A percentile compares a stretch with the other conserved stretches of the same genome.
Evolutionary conservation across 2,888 invertebrate genomes (phyloP).

Genomic region (Erynnis tages): DNA sequence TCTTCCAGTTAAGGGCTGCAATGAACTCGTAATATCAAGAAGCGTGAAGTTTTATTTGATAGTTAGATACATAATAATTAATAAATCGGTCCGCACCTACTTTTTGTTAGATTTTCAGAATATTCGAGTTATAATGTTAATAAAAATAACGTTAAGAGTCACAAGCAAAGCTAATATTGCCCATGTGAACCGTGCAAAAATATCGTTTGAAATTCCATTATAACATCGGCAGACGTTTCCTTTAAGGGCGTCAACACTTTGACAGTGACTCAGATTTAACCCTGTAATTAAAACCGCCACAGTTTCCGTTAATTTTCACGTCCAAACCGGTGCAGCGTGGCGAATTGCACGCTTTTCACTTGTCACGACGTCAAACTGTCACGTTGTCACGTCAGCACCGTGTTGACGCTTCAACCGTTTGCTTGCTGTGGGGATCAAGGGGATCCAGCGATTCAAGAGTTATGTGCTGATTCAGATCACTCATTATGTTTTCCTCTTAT

Average conservation of each 20-base stretch:
- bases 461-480: too few species aligned
- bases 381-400: constrained; percentile 24
- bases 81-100: too few species aligned
- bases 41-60: too few species aligned
- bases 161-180: too few species aligned
- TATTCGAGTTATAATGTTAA: too few species aligned
- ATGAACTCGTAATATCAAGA: background rate
- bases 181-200: too few species aligned
- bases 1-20: background rate
- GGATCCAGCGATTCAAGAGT: background rate
- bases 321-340: constrained; percentile 12
- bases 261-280: background rate
- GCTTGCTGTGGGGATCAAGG: background rate
- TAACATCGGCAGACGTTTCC: too few species aligned
- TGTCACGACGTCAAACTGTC: constrained; percentile 26
- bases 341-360: constrained; percentile 26
- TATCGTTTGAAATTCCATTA: too few species aligned
- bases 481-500: too few species aligned
- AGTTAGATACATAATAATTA: too few species aligned
- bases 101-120: too few species aligned
- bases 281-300: constrained; percentile 21
- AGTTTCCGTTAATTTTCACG: constrained; percentile 23
- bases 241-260: background rate
- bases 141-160: too few species aligned
- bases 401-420: constrained; percentile 13